phyloP scores from a whole-genome alignment of 2,113 vertebrate species.

The Paramormyrops kingsleyae region DNA sequence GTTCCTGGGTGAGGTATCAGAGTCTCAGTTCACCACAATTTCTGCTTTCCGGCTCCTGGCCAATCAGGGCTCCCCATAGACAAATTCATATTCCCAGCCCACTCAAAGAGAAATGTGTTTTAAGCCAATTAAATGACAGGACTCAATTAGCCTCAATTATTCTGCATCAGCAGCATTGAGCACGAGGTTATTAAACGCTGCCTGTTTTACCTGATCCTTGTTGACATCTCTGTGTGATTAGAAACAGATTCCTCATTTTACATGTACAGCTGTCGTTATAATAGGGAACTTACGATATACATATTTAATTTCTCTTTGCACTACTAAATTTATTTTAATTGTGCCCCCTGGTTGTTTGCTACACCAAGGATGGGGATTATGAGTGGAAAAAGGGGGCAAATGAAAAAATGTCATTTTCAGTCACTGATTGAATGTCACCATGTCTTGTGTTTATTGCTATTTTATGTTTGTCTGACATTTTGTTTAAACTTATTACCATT shows the following conservation, averaged over 20 bases:
- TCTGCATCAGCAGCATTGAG: background rate
- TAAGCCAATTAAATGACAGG: background rate
- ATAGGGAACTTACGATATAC: background rate
- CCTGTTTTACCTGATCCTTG: background rate
- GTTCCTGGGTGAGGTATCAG: background rate
- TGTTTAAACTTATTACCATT: background rate
- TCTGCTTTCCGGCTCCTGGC: background rate
- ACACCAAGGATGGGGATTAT: background rate
- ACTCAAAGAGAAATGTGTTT: background rate
- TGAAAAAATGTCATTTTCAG: background rate
- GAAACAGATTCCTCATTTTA: background rate
- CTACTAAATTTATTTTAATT: background rate
- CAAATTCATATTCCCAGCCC: background rate
- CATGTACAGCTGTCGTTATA: background rate
- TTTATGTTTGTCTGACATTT: background rate
- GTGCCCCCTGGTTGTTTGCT: background rate
- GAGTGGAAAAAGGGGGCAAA: background rate
- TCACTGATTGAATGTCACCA: background rate
- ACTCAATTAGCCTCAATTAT: background rate
- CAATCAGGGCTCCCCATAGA: background rate
- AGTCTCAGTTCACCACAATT: background rate
- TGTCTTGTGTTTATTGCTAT: background rate
- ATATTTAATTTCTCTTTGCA: background rate
- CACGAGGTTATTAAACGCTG: background rate
- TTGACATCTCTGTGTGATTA: background rate